Percentiles rank a stretch among this genome's conserved stretches.
phyloP scores from a whole-genome alignment of 2,888 invertebrate genomes.

The Cheilosia vernalis region DNA sequence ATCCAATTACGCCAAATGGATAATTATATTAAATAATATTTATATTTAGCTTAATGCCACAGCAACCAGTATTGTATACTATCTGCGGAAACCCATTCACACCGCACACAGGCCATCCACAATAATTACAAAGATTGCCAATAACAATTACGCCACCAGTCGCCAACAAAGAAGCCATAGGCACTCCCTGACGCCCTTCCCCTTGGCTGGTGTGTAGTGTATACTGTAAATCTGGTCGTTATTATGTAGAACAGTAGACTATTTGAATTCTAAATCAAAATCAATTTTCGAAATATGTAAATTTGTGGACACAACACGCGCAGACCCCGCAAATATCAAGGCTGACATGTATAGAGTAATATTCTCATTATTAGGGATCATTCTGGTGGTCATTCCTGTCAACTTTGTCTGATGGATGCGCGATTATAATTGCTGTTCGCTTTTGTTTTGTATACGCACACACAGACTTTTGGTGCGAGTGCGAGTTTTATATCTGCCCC shows the following conservation, averaged over 20 bases:
- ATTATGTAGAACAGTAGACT: slow-evolving; percentile 13
- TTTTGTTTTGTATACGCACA: slow-evolving; percentile 33
- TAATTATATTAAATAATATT: slow-evolving; percentile 75
- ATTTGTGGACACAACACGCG: background rate
- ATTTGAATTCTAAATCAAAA: slow-evolving; percentile 59
- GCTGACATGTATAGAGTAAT: background rate
- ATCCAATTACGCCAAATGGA: slow-evolving; percentile 74
- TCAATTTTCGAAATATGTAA: slow-evolving; percentile 65
- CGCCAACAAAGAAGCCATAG: slow-evolving; percentile 24
- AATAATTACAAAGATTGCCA: slow-evolving; percentile 67
- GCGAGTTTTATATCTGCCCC: slow-evolving; percentile 5
- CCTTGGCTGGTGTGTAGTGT: background rate
- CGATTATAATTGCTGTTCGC: slow-evolving; percentile 62
- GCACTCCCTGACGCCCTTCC: background rate
- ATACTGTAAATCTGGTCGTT: background rate
- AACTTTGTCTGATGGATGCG: slow-evolving; percentile 62
- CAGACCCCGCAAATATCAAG: background rate
- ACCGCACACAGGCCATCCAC: slow-evolving; percentile 30
- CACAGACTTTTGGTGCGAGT: background rate
- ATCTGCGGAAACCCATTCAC: background rate
- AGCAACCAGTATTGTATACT: slow-evolving; percentile 10
- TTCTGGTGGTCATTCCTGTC: slow-evolving; percentile 54
- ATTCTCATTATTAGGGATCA: slow-evolving; percentile 48
- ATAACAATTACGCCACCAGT: slow-evolving; percentile 51
- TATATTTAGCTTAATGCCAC: slow-evolving; percentile 68